These are phyloP conservation scores for Metacarcinus magister DNA, from an alignment of 2,888 invertebrate species.

Conservation along the genomic window DNA sequence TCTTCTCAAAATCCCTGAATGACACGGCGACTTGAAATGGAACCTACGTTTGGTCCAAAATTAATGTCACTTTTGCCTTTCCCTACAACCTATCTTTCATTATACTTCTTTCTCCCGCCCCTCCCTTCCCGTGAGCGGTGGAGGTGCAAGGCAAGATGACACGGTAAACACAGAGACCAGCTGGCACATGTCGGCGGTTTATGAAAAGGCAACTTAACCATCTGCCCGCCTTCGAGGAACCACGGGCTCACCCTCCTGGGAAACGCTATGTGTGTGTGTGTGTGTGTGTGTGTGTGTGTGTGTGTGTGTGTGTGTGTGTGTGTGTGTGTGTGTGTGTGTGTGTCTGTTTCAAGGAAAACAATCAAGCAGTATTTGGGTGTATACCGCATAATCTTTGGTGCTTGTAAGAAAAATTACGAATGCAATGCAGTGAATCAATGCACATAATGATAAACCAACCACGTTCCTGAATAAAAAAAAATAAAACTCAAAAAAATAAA, in stretches of 20 bases:
- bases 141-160: background rate
- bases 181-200: background rate
- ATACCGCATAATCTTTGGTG: conserved; percentile 21
- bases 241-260: background rate
- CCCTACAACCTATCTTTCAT: background rate
- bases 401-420: background rate
- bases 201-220: conserved; percentile 33
- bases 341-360: background rate
- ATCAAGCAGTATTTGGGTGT: background rate
- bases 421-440: background rate
- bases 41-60: background rate
- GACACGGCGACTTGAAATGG: background rate
- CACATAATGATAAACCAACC: background rate
- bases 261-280: background rate
- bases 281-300: conserved; percentile 44
- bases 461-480: background rate
- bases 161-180: background rate
- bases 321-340: background rate
- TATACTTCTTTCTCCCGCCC: background rate
- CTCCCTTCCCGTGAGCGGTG: background rate
- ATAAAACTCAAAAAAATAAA: background rate
- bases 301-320: conserved; percentile 45
- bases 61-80: background rate
- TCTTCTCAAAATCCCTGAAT: background rate
- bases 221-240: conserved; percentile 38